These are phyloP conservation scores for Cavia aperea DNA, from an alignment of 2,113 vertebrate genomes.

Conservation along the genomic window DNA sequence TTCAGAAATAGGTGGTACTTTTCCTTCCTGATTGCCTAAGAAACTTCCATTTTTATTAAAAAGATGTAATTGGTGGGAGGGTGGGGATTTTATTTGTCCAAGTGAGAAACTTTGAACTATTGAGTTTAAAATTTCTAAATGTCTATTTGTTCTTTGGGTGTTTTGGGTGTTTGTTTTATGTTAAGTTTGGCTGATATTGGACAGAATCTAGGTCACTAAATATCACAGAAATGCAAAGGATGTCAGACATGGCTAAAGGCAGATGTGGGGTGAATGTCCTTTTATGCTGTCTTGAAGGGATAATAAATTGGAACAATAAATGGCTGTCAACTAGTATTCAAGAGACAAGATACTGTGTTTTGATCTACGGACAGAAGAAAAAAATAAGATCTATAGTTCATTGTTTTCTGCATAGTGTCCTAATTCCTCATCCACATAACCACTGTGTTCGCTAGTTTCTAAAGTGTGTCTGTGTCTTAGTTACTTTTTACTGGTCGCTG, in stretches of 20 bases:
- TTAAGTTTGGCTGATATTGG: background rate
- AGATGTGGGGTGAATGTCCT: background rate
- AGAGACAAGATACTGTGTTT: background rate
- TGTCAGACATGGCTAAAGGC: background rate
- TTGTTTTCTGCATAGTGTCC: background rate
- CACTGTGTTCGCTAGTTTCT: background rate
- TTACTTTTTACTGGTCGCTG: too few relatives aligned
- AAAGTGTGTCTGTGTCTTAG: background rate
- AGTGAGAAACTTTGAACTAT: slow-evolving; percentile 16
- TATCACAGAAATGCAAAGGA: background rate
- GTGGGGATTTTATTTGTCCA: background rate
- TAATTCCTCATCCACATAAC: background rate
- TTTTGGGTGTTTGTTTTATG: slow-evolving; percentile 20
- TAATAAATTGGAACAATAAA: background rate
- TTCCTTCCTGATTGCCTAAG: background rate
- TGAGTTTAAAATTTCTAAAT: slow-evolving; percentile 7
- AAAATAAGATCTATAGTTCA: background rate
- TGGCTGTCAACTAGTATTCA: background rate
- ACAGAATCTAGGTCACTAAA: background rate
- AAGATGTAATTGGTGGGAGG: background rate
- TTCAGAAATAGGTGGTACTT: background rate
- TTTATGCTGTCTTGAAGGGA: background rate
- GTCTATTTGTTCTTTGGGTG: background rate
- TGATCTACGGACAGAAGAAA: background rate
- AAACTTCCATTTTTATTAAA: slow-evolving; percentile 26